These are phyloP conservation scores for Tenrec ecaudatus DNA, from an alignment of 2,113 vertebrate species.

Conservation along the genomic window DNA sequence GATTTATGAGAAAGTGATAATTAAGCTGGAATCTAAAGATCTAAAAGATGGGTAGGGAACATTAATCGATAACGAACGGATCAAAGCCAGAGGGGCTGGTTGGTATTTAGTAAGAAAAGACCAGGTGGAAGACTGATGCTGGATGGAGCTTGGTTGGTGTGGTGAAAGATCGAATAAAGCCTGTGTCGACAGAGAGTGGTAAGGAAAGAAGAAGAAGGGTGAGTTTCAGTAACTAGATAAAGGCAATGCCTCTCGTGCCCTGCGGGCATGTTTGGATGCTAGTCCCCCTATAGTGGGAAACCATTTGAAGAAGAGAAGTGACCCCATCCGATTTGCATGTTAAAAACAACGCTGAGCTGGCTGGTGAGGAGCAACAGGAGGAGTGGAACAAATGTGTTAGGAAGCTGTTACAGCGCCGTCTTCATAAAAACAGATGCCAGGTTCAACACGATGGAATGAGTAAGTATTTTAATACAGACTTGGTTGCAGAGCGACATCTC, in stretches of 20 bases:
- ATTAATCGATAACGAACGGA: neutral
- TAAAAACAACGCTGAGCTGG: neutral
- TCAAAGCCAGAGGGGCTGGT: too few relatives aligned
- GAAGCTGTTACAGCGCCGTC: neutral
- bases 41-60: neutral
- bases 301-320: neutral
- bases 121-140: too few relatives aligned
- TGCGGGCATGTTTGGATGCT: neutral
- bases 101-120: too few relatives aligned
- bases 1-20: neutral
- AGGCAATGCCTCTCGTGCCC: neutral
- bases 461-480: neutral
- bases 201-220: neutral
- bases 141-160: neutral
- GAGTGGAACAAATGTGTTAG: neutral
- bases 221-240: neutral
- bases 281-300: constrained; percentile 5
- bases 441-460: neutral
- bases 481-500: too few relatives aligned
- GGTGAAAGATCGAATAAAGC: neutral
- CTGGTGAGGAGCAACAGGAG: neutral
- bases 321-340: neutral
- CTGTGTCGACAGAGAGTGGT: neutral
- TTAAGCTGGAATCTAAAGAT: neutral
- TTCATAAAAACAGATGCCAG: neutral